phyloP scores from a whole-genome alignment of 1,140 invertebrate genomes.

The Cydia strobilella region DNA sequence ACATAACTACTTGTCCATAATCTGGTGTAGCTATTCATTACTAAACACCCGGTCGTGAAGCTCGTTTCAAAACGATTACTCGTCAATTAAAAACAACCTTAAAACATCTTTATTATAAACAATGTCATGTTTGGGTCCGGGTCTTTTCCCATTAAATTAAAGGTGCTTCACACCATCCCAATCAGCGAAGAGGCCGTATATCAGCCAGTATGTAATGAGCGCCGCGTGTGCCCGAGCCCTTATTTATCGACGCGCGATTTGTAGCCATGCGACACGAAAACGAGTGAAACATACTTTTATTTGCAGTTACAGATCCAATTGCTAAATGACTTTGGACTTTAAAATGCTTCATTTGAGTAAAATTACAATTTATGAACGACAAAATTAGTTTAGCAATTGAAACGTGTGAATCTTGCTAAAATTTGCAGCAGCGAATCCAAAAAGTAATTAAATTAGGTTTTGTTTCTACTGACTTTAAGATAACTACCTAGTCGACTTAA shows the following conservation, averaged over 20 bases:
- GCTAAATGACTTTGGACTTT: neutral
- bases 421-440: neutral
- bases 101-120: constrained; percentile 15
- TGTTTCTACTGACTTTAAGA: neutral
- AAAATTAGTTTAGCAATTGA: neutral
- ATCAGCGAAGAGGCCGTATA: constrained; percentile 49
- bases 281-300: constrained; percentile 28
- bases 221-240: constrained; percentile 65
- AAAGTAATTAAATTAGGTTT: neutral
- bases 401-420: constrained; percentile 6
- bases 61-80: neutral
- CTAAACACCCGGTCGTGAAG: neutral
- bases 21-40: neutral
- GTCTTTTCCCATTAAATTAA: constrained; percentile 24
- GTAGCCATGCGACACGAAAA: constrained; percentile 59
- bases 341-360: neutral
- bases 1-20: neutral
- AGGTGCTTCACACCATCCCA: constrained; percentile 34
- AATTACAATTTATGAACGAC: neutral
- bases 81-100: constrained; percentile 9
- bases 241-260: constrained; percentile 66
- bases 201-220: constrained; percentile 61
- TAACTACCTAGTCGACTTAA: neutral
- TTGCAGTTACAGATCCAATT: neutral
- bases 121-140: constrained; percentile 1